Conservation (phyloP, 2,113 vertebrate genomes). For the Elephantulus edwardii region DNA sequence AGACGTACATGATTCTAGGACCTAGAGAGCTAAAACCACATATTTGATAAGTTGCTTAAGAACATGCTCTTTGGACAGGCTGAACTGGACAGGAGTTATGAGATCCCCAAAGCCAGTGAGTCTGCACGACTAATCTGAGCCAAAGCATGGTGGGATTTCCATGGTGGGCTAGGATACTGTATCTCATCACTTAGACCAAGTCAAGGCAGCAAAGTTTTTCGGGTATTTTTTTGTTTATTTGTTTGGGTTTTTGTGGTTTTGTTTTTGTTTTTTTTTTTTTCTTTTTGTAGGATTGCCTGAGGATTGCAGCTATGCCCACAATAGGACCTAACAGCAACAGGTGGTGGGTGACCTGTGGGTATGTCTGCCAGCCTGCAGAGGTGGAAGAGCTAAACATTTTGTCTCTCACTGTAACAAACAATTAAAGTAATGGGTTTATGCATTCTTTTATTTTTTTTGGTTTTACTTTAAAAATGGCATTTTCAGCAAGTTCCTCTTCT, state of each 20-base stretch:
- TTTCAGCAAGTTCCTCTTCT: slow-evolving; percentile 71
- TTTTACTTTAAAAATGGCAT: slow-evolving; percentile 77
- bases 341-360: background rate
- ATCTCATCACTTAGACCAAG: background rate
- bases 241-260: too few relatives aligned
- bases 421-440: slow-evolving; percentile 74
- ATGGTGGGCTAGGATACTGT: background rate
- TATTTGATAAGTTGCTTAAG: background rate
- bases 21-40: background rate
- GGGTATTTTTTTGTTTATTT: too few relatives aligned
- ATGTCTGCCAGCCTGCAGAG: background rate
- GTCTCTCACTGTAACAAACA: slow-evolving; percentile 66
- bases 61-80: background rate
- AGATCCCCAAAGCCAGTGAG: background rate
- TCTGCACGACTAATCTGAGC: background rate
- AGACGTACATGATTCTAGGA: background rate
- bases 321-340: too few relatives aligned
- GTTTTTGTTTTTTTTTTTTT: too few relatives aligned
- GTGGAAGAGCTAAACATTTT: slow-evolving; percentile 21
- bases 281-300: background rate
- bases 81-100: background rate
- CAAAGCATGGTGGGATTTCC: background rate
- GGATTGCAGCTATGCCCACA: background rate
- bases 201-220: background rate
- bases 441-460: slow-evolving; percentile 72